Conservation (phyloP, 2,888 invertebrate genomes). For the Hipparchia sbordonii region DNA sequence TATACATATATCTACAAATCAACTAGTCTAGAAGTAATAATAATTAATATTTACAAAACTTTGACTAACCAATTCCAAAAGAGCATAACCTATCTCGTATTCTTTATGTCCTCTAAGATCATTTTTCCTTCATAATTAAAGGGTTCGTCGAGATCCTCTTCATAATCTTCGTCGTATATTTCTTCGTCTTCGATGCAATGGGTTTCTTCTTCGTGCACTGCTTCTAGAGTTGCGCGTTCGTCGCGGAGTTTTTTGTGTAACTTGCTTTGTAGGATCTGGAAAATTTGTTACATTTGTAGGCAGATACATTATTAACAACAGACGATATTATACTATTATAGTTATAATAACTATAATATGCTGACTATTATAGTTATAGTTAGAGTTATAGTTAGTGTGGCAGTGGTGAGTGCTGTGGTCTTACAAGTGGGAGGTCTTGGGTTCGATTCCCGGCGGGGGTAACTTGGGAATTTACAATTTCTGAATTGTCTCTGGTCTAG, state of each 20-base stretch:
- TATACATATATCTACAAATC: background rate
- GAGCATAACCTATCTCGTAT: background rate
- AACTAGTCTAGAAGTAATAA: background rate
- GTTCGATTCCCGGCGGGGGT: too few species aligned
- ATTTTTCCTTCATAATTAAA: slow-evolving; percentile 24
- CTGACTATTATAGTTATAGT: background rate
- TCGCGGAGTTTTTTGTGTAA: slow-evolving; percentile 56
- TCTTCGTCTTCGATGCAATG: slow-evolving; percentile 41
- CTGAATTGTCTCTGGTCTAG: too few species aligned
- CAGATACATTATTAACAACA: background rate
- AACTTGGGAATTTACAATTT: too few species aligned
- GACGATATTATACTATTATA: background rate
- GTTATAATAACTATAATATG: too few species aligned
- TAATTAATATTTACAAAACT: slow-evolving; percentile 2
- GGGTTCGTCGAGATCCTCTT: slow-evolving; percentile 48
- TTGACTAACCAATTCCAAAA: background rate
- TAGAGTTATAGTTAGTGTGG: too few species aligned
- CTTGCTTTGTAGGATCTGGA: slow-evolving; percentile 68
- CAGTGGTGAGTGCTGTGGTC: too few species aligned
- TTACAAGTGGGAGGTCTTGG: too few species aligned
- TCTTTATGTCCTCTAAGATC: background rate
- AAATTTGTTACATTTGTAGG: slow-evolving; percentile 25
- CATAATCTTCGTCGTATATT: slow-evolving; percentile 45
- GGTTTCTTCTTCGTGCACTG: slow-evolving; percentile 24
- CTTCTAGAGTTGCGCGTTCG: slow-evolving; percentile 44